Percentiles rank a stretch among this genome's conserved stretches.
These are phyloP conservation scores for Himalopsyche japonica DNA, from an alignment of 2,888 invertebrate genomes.

Conservation along the genomic window DNA sequence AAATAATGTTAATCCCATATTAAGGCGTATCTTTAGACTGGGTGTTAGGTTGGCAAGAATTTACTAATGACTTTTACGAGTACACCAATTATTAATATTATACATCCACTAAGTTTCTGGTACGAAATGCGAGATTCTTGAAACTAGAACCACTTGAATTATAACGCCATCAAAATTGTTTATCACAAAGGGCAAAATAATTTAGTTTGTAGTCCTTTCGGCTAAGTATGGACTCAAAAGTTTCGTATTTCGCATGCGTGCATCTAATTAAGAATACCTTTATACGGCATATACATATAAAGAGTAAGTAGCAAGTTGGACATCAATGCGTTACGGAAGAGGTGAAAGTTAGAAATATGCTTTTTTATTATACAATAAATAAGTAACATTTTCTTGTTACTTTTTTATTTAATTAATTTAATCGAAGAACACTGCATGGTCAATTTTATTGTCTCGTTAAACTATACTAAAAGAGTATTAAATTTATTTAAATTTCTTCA, in stretches of 20 bases:
- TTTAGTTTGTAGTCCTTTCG: background rate
- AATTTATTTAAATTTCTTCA: too few species aligned
- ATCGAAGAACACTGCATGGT: too few species aligned
- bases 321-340: too few species aligned
- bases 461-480: too few species aligned
- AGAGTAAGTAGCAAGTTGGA: too few species aligned
- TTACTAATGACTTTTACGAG: background rate
- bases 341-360: too few species aligned
- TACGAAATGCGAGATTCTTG: background rate
- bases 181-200: background rate
- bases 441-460: too few species aligned
- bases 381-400: too few species aligned
- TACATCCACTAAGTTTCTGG: background rate
- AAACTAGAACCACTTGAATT: background rate
- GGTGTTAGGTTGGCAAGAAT: background rate
- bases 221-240: background rate
- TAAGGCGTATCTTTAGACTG: background rate
- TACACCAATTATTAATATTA: background rate
- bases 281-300: too few species aligned
- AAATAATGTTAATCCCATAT: background rate
- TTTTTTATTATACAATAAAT: too few species aligned
- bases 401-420: too few species aligned
- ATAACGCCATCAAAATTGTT: background rate
- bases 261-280: background rate
- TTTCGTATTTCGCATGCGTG: background rate